Conservation (phyloP, 2,113 vertebrate genomes). For the Hemiscyllium ocellatum region DNA sequence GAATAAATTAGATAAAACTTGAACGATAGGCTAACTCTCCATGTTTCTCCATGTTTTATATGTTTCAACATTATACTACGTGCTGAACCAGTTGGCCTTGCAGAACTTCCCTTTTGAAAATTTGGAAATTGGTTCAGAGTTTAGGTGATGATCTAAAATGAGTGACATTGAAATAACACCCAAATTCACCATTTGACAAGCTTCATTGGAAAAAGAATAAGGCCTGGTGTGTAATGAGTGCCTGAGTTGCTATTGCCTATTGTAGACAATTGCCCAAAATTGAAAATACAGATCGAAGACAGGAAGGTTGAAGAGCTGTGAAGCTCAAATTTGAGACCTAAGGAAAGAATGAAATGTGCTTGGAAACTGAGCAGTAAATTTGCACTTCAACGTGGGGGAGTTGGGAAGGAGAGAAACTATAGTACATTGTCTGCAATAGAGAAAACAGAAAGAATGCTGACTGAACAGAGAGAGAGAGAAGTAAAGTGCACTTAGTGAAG, state of each 20-base stretch:
- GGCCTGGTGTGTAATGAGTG: too few relatives aligned
- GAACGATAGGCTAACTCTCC: not conserved
- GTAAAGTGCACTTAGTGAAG: not conserved
- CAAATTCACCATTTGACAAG: not conserved
- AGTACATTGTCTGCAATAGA: not conserved
- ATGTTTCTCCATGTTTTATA: too few relatives aligned
- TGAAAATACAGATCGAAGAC: not conserved
- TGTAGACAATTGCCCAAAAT: not conserved
- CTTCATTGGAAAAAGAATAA: not conserved
- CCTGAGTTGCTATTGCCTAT: not conserved
- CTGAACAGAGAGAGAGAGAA: not conserved
- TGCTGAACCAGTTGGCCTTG: too few relatives aligned
- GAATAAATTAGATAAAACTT: not conserved
- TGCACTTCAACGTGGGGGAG: not conserved
- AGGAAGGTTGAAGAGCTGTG: not conserved
- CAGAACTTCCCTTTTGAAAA: not conserved
- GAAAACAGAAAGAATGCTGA: not conserved
- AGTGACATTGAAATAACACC: not conserved
- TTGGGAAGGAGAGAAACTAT: not conserved
- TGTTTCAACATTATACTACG: not conserved
- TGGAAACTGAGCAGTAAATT: not conserved
- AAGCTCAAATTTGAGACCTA: not conserved
- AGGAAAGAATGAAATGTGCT: not conserved
- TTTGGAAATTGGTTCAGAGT: not conserved
- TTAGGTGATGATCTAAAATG: not conserved